These are phyloP conservation scores for Danionella cerebrum DNA, from an alignment of 2,113 vertebrate genomes.

Conservation along the genomic window DNA sequence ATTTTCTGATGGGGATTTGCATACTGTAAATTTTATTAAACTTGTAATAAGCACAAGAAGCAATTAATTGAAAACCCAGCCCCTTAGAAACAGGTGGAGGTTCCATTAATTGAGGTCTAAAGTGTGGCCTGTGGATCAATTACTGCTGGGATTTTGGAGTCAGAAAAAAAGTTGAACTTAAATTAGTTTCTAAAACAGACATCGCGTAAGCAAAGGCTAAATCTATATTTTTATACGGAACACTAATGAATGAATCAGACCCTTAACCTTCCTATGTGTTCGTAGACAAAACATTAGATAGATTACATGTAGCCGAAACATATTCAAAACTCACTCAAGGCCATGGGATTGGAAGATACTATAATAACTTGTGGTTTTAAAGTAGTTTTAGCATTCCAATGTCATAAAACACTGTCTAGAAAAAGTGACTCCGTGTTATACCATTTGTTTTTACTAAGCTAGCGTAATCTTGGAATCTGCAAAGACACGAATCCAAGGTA, in stretches of 20 bases:
- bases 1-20: no score
- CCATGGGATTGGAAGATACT: not conserved
- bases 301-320: not conserved
- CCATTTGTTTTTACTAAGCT: no score
- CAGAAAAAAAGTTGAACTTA: constrained; percentile 38
- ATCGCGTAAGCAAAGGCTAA: not conserved
- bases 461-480: no score
- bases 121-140: constrained; percentile 49
- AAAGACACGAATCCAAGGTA: no score
- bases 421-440: no score
- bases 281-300: not conserved
- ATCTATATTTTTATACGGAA: not conserved
- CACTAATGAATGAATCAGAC: not conserved
- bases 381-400: not conserved
- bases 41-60: constrained; percentile 38
- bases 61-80: constrained; percentile 53
- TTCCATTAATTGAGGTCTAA: constrained; percentile 56
- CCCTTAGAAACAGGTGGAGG: constrained; percentile 49
- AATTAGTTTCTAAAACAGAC: constrained; percentile 26
- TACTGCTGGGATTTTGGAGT: constrained; percentile 38
- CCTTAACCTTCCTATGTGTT: not conserved
- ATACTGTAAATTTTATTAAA: no score
- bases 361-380: not conserved
- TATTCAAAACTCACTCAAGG: not conserved
- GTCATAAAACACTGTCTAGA: not conserved